Percentiles rank a stretch among this genome's conserved stretches.
Evolutionary conservation across 2,113 vertebrate species (phyloP).

Genomic region (Thymallus thymallus): DNA sequence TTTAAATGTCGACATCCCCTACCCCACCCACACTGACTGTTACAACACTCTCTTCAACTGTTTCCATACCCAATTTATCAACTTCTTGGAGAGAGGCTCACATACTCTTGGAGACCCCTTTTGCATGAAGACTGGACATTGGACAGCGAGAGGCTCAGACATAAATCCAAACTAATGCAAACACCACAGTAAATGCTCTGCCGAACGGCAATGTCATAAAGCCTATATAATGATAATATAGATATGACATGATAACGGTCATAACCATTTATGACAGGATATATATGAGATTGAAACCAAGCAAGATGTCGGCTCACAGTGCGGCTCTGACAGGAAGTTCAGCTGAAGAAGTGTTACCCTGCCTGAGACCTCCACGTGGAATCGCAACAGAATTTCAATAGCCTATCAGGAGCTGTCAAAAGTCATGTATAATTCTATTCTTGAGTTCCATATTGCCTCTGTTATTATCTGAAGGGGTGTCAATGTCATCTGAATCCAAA

Average conservation of each 20-base stretch:
- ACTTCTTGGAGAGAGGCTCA: constrained; percentile 37
- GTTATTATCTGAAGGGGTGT: not conserved
- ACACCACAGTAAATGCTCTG: constrained; percentile 56
- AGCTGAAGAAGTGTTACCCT: constrained; percentile 14
- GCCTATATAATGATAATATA: constrained; percentile 41
- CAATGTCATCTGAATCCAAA: too few relatives aligned
- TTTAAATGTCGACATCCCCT: constrained; percentile 61
- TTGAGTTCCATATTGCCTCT: constrained; percentile 22
- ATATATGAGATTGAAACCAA: constrained; percentile 36
- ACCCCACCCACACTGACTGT: constrained; percentile 35
- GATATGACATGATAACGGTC: constrained; percentile 63
- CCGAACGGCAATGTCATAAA: constrained; percentile 38
- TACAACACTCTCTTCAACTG: constrained; percentile 51
- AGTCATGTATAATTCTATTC: constrained; percentile 22
- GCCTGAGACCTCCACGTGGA: constrained; percentile 24
- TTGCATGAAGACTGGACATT: constrained; percentile 34
- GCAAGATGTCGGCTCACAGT: constrained; percentile 21
- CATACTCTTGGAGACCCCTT: constrained; percentile 31
- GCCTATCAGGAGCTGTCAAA: constrained; percentile 5
- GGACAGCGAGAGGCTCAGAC: constrained; percentile 40
- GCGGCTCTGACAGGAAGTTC: constrained; percentile 10
- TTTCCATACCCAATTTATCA: constrained; percentile 57
- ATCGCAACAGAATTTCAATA: not conserved
- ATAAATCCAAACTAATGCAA: constrained; percentile 69
- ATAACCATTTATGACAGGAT: constrained; percentile 54